These are phyloP conservation scores for Steatornis caripensis DNA, from an alignment of 2,113 vertebrate species.

Conservation along the genomic window DNA sequence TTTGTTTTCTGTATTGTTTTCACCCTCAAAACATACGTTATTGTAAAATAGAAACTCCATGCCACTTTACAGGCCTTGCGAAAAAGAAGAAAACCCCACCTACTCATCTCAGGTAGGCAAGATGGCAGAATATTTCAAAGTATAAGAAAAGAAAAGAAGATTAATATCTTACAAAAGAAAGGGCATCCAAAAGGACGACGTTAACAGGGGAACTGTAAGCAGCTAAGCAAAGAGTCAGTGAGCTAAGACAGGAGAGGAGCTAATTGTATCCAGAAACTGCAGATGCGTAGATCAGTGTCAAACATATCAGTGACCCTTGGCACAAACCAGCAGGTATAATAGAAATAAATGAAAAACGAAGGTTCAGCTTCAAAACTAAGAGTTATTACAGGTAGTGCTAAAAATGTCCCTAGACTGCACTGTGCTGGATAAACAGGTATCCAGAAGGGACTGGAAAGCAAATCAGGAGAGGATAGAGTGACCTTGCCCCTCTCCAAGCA, in stretches of 20 bases:
- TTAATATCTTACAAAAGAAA: background rate
- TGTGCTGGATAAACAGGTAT: background rate
- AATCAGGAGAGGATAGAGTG: background rate
- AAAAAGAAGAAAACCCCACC: background rate
- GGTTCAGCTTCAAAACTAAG: background rate
- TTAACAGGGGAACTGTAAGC: background rate
- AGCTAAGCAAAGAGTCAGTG: background rate
- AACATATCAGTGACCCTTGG: background rate
- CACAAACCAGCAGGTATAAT: background rate
- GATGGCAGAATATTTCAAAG: background rate
- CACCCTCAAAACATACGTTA: background rate
- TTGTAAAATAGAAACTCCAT: background rate
- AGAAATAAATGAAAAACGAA: background rate
- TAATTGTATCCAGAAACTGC: background rate
- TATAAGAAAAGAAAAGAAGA: background rate
- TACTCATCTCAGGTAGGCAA: background rate
- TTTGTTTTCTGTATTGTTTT: background rate
- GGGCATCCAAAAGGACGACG: background rate
- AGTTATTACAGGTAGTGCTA: background rate
- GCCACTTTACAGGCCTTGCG: background rate
- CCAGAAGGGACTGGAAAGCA: background rate
- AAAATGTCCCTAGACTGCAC: background rate
- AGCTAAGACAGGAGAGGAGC: background rate
- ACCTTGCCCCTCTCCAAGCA: background rate
- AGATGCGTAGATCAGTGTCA: background rate